A percentile compares a stretch with the other conserved stretches of the same genome.
Conservation (phyloP, 2,888 invertebrate genomes). For the Myopa tessellatipennis region DNA sequence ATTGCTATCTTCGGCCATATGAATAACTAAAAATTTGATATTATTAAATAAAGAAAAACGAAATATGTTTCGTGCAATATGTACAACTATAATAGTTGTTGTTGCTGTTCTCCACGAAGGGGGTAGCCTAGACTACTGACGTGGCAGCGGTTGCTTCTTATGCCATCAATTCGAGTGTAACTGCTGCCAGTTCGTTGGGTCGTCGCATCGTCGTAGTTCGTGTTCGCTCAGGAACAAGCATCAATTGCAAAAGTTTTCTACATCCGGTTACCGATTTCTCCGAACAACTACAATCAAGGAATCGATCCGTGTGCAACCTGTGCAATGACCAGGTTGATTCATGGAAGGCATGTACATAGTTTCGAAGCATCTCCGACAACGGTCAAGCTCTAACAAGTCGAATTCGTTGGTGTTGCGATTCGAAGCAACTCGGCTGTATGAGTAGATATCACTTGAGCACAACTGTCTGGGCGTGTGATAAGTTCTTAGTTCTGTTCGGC, state of each 20-base stretch:
- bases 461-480: constrained; percentile 27
- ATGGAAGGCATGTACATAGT: background rate
- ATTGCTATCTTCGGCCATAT: too few species aligned
- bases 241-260: constrained; percentile 16
- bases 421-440: background rate
- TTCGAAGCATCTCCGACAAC: background rate
- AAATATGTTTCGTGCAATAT: too few species aligned
- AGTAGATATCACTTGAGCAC: constrained; percentile 21
- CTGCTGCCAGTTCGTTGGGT: too few species aligned
- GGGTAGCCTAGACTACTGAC: too few species aligned
- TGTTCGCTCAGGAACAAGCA: constrained; percentile 11
- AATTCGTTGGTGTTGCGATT: background rate
- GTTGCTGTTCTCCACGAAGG: too few species aligned
- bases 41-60: too few species aligned
- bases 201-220: constrained; percentile 7
- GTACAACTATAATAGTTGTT: too few species aligned
- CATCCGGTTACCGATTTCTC: background rate
- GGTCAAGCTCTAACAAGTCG: constrained; percentile 29
- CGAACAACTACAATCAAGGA: too few species aligned
- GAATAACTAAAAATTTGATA: too few species aligned
- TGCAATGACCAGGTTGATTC: background rate
- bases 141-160: too few species aligned
- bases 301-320: background rate
- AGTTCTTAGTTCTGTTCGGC: background rate
- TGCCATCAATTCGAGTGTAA: too few species aligned